A percentile compares a stretch with the other conserved stretches of the same genome.
These are phyloP conservation scores for Ornithoptera alexandrae DNA, from an alignment of 2,888 invertebrate species.

Conservation along the genomic window DNA sequence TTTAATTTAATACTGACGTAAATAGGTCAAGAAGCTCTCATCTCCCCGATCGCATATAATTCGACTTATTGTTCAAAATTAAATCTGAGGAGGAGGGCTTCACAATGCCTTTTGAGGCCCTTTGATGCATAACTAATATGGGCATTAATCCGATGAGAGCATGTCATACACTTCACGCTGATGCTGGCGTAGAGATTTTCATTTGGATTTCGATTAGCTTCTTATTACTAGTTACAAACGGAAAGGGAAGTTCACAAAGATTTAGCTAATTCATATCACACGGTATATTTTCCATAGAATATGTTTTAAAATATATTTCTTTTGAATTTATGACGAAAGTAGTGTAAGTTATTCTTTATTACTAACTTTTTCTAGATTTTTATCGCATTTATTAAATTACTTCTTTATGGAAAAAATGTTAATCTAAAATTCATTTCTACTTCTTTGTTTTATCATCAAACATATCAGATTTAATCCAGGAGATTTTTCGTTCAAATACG, in stretches of 20 bases:
- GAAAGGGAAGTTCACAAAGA: neutral
- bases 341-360: too few species aligned
- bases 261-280: neutral
- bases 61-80: constrained; percentile 66
- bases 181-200: constrained; percentile 56
- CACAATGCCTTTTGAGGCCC: constrained; percentile 58
- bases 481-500: constrained; percentile 64
- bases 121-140: constrained; percentile 77
- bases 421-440: neutral
- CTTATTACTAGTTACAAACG: constrained; percentile 45
- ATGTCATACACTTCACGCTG: constrained; percentile 74
- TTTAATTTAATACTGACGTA: constrained; percentile 56
- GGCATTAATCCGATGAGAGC: constrained; percentile 69
- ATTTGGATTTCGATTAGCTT: constrained; percentile 60
- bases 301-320: neutral
- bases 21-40: constrained; percentile 72
- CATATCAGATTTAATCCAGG: constrained; percentile 47
- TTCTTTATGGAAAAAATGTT: too few species aligned
- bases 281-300: neutral
- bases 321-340: too few species aligned
- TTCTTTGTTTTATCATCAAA: neutral
- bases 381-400: too few species aligned
- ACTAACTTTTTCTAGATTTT: neutral
- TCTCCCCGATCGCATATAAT: constrained; percentile 68
- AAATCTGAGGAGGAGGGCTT: constrained; percentile 61